phyloP scores from a whole-genome alignment of 53 echinoderm and acorn worm species.

The Zoroaster sp. region DNA sequence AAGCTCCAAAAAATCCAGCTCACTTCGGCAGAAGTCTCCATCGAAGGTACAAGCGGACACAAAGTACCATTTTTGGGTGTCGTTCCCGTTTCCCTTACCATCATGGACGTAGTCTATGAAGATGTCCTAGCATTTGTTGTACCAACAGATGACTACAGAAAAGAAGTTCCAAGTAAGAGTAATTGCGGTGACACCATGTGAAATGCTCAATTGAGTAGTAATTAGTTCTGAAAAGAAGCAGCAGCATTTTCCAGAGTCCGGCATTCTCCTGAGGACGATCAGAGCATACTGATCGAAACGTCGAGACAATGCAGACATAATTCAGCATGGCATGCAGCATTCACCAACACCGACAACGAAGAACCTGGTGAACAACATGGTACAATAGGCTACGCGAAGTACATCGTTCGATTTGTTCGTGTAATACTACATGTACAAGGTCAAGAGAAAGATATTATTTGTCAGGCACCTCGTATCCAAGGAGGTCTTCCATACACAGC shows the following conservation, averaged over 20 bases:
- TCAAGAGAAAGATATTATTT: not conserved
- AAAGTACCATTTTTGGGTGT: slow-evolving; percentile 6
- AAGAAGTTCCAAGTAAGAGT: slow-evolving; percentile 9
- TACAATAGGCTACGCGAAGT: not conserved
- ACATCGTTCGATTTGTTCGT: not conserved
- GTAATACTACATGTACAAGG: slow-evolving; percentile 21
- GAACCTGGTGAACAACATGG: not conserved
- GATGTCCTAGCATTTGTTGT: not conserved
- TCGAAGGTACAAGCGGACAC: slow-evolving; percentile 57
- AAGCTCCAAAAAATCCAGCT: not conserved
- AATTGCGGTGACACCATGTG: too few species aligned
- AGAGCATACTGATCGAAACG: not conserved
- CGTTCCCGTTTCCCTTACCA: not conserved
- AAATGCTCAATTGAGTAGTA: too few species aligned
- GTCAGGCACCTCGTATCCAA: not conserved
- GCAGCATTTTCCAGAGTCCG: too few species aligned
- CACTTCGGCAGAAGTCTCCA: not conserved
- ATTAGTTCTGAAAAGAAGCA: slow-evolving; percentile 12
- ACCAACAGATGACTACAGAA: not conserved
- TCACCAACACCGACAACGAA: not conserved
- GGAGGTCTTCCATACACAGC: not conserved
- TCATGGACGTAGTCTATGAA: not conserved
- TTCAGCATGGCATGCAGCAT: slow-evolving; percentile 9
- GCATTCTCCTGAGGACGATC: too few species aligned
- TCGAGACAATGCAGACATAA: too few species aligned